Percentiles rank a stretch among this genome's conserved stretches.
phyloP scores from a whole-genome alignment of 2,797 vertebrate species.

The Setipinna tenuifilis region DNA sequence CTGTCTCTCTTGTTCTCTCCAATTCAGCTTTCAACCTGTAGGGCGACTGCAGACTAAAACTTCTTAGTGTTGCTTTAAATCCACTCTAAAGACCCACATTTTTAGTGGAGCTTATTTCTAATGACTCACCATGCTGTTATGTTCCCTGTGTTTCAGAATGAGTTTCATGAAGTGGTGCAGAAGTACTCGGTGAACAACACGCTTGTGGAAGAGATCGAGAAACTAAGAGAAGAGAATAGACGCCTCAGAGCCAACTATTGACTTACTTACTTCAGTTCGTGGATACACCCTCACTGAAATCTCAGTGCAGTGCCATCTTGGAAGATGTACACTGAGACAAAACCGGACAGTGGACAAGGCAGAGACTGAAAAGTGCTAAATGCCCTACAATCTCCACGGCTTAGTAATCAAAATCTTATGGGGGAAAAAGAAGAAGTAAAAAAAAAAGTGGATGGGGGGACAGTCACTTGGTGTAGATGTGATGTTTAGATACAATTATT shows the following conservation, averaged over 20 bases:
- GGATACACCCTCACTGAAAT: not conserved
- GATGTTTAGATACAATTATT: not conserved
- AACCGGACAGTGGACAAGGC: not conserved
- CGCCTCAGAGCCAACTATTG: constrained; percentile 88
- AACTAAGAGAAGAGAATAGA: constrained; percentile 91
- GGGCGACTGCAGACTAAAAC: no score
- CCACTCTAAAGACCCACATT: no score
- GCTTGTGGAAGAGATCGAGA: constrained; percentile 93
- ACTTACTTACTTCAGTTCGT: constrained; percentile 55
- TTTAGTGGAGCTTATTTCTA: not conserved
- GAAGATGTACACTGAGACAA: not conserved
- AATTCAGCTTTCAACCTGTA: no score
- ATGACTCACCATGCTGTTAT: not conserved
- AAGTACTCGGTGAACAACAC: constrained; percentile 91
- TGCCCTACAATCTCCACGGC: not conserved
- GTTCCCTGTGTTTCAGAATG: constrained; percentile 77
- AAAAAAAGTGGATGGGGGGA: not conserved
- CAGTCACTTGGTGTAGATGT: not conserved
- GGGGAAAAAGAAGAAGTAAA: not conserved
- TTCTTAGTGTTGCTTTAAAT: no score
- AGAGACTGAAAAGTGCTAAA: not conserved
- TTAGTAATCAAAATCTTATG: not conserved
- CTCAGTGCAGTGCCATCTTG: not conserved
- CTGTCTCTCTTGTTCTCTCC: no score
- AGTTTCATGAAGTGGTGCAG: constrained; percentile 92